A percentile compares a stretch with the other conserved stretches of the same genome.
These are phyloP conservation scores for Poeciliopsis infans DNA, from an alignment of 2,797 vertebrate species.

Conservation along the genomic window DNA sequence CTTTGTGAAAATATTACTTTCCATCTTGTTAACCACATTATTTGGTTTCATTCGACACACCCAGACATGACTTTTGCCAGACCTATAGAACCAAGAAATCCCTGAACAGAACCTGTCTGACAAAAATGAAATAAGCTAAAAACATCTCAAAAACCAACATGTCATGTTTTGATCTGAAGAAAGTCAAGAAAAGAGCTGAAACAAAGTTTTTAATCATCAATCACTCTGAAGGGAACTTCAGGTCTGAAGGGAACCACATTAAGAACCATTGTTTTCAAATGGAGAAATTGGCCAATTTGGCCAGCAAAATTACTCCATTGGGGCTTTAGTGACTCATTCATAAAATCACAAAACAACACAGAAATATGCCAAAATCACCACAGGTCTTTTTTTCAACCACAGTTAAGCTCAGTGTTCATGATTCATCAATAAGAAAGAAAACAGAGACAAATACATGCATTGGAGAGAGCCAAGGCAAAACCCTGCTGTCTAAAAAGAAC, in stretches of 20 bases:
- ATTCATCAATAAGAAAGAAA: background rate
- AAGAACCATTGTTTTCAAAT: background rate
- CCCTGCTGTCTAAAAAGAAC: background rate
- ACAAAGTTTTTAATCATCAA: background rate
- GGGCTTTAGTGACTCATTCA: background rate
- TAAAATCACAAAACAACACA: background rate
- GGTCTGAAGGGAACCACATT: background rate
- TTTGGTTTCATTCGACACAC: constrained; percentile 1
- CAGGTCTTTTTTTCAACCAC: background rate
- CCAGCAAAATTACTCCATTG: background rate
- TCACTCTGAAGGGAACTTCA: background rate
- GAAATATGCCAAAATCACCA: background rate
- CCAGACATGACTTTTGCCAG: background rate
- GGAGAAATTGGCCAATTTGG: background rate
- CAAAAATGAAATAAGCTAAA: background rate
- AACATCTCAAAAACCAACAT: background rate
- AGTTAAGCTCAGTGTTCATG: background rate
- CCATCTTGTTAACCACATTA: background rate
- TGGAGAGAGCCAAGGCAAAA: background rate
- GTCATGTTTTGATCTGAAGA: background rate
- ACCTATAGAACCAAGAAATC: background rate
- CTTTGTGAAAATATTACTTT: background rate
- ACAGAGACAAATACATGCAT: background rate
- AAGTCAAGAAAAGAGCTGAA: background rate
- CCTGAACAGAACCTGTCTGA: background rate